Base-by-base conservation (phyloP, 2,888 invertebrate genomes). In the Cheilosia vernalis region DNA sequence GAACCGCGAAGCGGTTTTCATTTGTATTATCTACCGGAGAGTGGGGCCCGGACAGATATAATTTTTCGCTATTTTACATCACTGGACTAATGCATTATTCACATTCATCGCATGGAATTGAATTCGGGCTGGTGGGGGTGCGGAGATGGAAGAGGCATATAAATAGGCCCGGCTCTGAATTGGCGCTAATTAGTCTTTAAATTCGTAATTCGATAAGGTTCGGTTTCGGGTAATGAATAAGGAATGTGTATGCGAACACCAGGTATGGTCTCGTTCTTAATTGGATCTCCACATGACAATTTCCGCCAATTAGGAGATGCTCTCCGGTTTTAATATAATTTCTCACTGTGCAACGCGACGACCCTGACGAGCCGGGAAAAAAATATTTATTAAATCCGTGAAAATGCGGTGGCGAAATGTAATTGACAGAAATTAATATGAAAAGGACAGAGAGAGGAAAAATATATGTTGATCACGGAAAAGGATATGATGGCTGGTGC, bases 131-230 rank as follows among this genome's bases (percentile, higher is more conserved):
- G 61, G 3, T 37, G n/a, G 30, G 9, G 30, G n/a, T 21, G 70
- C 33, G 33, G 56, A 10, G 47, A 5, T 33, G 51, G 42, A 1
- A 6, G 5, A 17, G 44, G 17, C 42, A 4, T 24, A 4, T 24
- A 24, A 24, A 30, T 7, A 30, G 30, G 30, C 30, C 19, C 56
- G 51, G 27, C 40, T 70, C 19, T 13, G 58, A 42, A 72, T 53
- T 67, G 80, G 60, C 72, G 77, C 85, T 85, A 85, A 85, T 85
- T 85, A 85, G 76, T 77, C 85, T 81, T 85, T 85, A 85, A 85
- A 81, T 85, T 81, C 77, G 81, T 85, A 85, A 85, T 85, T 85
- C 76, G 81, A 76, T 84, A 84, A 79, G 84, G 84, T 80, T 79
- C 70, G 84, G 84, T 85, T 85, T 76, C 60, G 85, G 63, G 77